A percentile compares a stretch with the other conserved stretches of the same genome.
phyloP scores from a whole-genome alignment of 2,113 vertebrate species.

The Sceloporus tristichus region DNA sequence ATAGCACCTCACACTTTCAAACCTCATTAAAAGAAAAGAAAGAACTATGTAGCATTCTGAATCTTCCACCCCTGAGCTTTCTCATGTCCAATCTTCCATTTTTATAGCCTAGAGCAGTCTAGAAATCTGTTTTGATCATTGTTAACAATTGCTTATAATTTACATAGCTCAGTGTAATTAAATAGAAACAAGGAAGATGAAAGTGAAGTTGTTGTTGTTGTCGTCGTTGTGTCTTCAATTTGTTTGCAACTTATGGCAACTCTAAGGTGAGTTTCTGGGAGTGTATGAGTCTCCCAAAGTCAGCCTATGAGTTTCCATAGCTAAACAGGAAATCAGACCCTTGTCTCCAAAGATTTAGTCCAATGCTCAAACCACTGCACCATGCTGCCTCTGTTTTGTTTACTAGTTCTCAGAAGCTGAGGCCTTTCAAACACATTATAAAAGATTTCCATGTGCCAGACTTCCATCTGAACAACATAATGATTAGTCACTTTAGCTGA shows the following conservation, averaged over 20 bases:
- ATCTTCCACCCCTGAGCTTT: background rate
- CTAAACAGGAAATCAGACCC: too few species aligned
- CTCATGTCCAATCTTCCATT: background rate
- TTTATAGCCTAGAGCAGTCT: background rate
- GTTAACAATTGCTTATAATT: background rate
- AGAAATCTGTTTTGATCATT: background rate
- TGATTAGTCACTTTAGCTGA: background rate
- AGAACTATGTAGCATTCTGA: background rate
- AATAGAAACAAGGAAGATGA: background rate
- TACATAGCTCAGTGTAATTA: background rate
- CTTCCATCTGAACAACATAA: background rate
- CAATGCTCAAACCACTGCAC: too few species aligned
- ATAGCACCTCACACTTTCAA: too few species aligned
- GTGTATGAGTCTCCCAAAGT: too few species aligned
- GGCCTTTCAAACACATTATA: background rate
- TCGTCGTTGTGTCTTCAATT: too few species aligned
- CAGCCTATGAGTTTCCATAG: too few species aligned
- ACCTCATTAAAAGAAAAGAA: too few species aligned
- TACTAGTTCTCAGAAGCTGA: background rate
- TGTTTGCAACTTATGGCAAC: too few species aligned
- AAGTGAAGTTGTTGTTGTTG: too few species aligned
- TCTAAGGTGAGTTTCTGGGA: too few species aligned
- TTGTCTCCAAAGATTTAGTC: too few species aligned
- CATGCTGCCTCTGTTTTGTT: background rate
- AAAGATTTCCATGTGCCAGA: background rate